These are phyloP conservation scores for Centropus unirufus DNA, from an alignment of 2,113 vertebrate species.

Conservation along the genomic window DNA sequence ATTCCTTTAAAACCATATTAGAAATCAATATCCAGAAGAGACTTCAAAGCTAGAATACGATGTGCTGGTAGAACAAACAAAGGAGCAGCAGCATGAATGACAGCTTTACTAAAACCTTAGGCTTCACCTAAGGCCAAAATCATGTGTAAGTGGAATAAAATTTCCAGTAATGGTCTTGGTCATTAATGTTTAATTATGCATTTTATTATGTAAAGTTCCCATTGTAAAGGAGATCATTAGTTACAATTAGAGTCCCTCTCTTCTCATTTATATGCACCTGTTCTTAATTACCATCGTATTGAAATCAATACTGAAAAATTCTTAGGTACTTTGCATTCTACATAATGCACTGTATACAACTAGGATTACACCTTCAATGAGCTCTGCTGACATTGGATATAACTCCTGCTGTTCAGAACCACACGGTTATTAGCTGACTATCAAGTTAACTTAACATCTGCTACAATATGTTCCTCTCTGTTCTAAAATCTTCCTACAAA, in stretches of 20 bases:
- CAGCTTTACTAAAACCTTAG: slow-evolving; percentile 37
- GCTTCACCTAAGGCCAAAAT: slow-evolving; percentile 64
- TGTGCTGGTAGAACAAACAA: slow-evolving; percentile 6
- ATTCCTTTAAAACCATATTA: not conserved
- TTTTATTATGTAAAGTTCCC: slow-evolving; percentile 73
- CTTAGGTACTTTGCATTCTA: slow-evolving; percentile 25
- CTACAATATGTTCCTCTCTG: not conserved
- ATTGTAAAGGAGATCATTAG: slow-evolving; percentile 70
- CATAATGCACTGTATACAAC: not conserved
- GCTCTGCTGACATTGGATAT: not conserved
- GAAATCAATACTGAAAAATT: slow-evolving; percentile 62
- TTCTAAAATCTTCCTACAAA: not conserved
- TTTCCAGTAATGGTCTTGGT: slow-evolving; percentile 52
- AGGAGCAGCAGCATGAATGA: slow-evolving; percentile 9
- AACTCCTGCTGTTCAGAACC: not conserved
- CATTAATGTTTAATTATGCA: slow-evolving; percentile 77
- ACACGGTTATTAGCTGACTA: not conserved
- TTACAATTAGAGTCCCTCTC: slow-evolving; percentile 63
- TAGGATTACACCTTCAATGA: not conserved
- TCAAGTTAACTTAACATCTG: not conserved
- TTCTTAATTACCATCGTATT: slow-evolving; percentile 62
- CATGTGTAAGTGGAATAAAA: slow-evolving; percentile 59
- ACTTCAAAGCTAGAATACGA: not conserved
- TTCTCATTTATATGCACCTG: slow-evolving; percentile 71
- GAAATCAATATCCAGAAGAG: slow-evolving; percentile 8